Evolutionary conservation across 2,113 vertebrate species (phyloP).

Genomic region (Crocuta crocuta): DNA sequence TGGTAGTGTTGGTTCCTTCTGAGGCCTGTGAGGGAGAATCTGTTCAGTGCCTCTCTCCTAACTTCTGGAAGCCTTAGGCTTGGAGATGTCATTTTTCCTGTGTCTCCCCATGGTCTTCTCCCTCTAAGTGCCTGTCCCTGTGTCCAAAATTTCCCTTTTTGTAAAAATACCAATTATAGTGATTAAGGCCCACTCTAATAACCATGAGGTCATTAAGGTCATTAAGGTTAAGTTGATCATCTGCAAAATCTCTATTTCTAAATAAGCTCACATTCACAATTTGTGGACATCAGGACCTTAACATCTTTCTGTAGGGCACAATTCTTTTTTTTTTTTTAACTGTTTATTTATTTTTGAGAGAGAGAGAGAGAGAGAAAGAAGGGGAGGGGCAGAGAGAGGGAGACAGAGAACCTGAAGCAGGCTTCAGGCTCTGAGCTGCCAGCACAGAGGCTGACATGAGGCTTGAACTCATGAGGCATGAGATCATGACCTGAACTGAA

Average conservation of each 20-base stretch:
- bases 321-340: neutral
- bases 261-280: slow-evolving; percentile 10
- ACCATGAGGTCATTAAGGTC: too few relatives aligned
- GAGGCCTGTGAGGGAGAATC: neutral
- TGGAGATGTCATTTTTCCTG: neutral
- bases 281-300: neutral
- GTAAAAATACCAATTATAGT: neutral
- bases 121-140: neutral
- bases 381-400: too few relatives aligned
- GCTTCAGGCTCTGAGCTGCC: too few relatives aligned
- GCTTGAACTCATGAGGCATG: too few relatives aligned
- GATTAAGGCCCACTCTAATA: neutral
- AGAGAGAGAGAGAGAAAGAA: too few relatives aligned
- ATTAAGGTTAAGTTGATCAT: neutral
- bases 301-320: neutral
- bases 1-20: neutral
- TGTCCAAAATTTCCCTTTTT: neutral
- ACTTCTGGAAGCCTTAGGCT: neutral
- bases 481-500: too few relatives aligned
- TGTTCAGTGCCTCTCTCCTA: neutral
- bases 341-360: too few relatives aligned
- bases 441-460: too few relatives aligned
- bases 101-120: neutral
- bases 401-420: too few relatives aligned
- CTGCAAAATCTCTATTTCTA: neutral